Percentiles rank a stretch among this genome's conserved stretches.
Conservation (phyloP, 2,888 invertebrate species). For the Busseola fusca region DNA sequence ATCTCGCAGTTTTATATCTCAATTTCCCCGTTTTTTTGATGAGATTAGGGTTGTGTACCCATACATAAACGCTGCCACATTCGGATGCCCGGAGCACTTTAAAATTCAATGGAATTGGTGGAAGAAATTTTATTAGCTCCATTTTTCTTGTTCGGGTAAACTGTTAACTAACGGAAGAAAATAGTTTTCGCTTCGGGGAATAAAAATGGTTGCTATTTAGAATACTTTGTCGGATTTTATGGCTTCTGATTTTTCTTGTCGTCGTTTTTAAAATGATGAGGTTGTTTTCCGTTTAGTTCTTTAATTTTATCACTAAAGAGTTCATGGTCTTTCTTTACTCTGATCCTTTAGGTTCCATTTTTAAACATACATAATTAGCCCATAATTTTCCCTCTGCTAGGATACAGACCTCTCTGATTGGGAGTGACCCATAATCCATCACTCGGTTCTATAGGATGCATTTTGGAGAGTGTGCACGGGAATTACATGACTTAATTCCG, state of each 20-base stretch:
- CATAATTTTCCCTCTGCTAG: no score
- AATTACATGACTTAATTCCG: no score
- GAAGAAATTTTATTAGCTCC: slow-evolving; percentile 42
- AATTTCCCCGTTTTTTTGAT: slow-evolving; percentile 73
- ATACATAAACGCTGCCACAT: slow-evolving; percentile 51
- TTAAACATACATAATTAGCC: no score
- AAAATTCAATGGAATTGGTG: slow-evolving; percentile 52
- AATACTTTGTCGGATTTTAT: slow-evolving; percentile 33
- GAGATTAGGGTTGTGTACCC: slow-evolving; percentile 55
- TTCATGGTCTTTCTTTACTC: not conserved
- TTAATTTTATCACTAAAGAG: not conserved
- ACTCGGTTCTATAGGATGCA: no score
- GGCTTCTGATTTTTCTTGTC: slow-evolving; percentile 14
- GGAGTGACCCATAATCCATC: no score
- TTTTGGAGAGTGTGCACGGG: no score
- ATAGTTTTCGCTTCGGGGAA: slow-evolving; percentile 33
- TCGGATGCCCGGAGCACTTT: slow-evolving; percentile 31
- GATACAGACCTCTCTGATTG: no score
- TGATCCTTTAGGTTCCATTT: not conserved
- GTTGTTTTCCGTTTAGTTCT: not conserved
- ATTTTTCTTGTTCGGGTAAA: slow-evolving; percentile 36
- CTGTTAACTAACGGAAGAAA: slow-evolving; percentile 38
- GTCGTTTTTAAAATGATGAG: slow-evolving; percentile 16
- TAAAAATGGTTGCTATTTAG: slow-evolving; percentile 23
- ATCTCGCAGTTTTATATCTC: slow-evolving; percentile 80